Conservation (phyloP, 2,888 invertebrate species). For the Unio delphinus region DNA sequence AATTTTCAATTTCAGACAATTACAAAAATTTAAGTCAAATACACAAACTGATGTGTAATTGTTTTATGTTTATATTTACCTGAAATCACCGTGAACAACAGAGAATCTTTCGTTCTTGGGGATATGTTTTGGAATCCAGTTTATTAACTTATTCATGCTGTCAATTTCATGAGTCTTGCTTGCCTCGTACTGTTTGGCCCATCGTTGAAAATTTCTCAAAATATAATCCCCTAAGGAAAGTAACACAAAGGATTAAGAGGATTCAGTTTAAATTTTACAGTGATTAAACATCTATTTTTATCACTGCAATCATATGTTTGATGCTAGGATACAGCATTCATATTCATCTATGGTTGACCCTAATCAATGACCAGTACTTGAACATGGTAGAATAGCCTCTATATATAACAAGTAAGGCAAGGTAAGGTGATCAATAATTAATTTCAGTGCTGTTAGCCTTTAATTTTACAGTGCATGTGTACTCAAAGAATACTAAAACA, state of each 20-base stretch:
- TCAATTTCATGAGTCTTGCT: slow-evolving; percentile 70
- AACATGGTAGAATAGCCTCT: too few species aligned
- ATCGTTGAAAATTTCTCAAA: slow-evolving; percentile 70
- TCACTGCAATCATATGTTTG: not conserved
- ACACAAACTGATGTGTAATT: too few species aligned
- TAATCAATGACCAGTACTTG: too few species aligned
- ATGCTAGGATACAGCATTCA: too few species aligned
- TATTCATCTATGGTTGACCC: too few species aligned
- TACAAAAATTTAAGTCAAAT: too few species aligned
- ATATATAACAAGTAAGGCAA: too few species aligned
- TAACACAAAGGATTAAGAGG: not conserved
- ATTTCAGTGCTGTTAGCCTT: too few species aligned
- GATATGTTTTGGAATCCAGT: slow-evolving; percentile 66
- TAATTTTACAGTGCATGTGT: too few species aligned
- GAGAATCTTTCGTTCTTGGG: slow-evolving; percentile 65
- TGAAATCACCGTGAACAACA: slow-evolving; percentile 73
- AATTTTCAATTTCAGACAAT: too few species aligned
- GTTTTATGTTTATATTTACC: slow-evolving; percentile 46
- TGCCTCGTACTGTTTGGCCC: slow-evolving; percentile 71
- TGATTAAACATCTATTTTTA: not conserved
- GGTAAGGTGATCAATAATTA: too few species aligned
- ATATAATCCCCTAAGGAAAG: slow-evolving; percentile 57
- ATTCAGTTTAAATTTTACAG: not conserved
- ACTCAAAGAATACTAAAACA: too few species aligned
- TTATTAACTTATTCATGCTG: slow-evolving; percentile 65